These are phyloP conservation scores for Clunio marinus DNA, from an alignment of 2,888 invertebrate species.

Conservation along the genomic window DNA sequence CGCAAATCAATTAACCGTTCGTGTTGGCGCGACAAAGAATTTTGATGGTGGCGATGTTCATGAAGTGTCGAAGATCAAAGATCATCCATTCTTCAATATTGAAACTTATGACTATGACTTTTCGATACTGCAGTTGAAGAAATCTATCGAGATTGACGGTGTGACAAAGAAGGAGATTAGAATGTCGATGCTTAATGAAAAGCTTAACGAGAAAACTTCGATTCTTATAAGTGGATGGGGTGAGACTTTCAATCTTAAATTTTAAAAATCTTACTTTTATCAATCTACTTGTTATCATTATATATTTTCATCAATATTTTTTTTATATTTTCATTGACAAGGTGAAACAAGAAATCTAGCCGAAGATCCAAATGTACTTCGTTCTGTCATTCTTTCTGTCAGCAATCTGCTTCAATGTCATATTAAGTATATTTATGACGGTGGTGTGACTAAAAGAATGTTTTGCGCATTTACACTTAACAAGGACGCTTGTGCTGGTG, in stretches of 20 bases:
- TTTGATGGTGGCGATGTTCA: conserved; percentile 3
- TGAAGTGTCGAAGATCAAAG: neutral
- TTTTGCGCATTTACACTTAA: conserved; percentile 32
- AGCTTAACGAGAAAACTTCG: neutral
- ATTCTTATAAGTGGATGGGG: conserved; percentile 39
- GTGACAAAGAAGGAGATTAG: conserved; percentile 15
- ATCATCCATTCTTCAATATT: conserved; percentile 29
- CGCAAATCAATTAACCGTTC: conserved; percentile 7
- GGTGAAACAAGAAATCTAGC: neutral
- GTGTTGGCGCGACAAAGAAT: conserved; percentile 27
- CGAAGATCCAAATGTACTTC: neutral
- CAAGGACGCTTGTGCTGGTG: conserved; percentile 21
- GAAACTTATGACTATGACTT: conserved; percentile 33
- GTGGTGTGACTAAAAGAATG: conserved; percentile 15
- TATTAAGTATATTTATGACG: neutral
- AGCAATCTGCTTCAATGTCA: conserved; percentile 21
- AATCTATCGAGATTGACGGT: conserved; percentile 16
- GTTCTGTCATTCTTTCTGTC: conserved; percentile 15
- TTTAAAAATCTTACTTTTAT: conserved; percentile 2
- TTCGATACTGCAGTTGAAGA: conserved; percentile 26
- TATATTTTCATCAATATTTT: too few relatives aligned
- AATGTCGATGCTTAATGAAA: conserved; percentile 9
- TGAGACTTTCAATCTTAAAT: neutral
- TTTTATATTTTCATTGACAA: neutral
- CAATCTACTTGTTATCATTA: too few relatives aligned